Conservation (phyloP, 2,888 invertebrate genomes). For the Diabrotica balteata region DNA sequence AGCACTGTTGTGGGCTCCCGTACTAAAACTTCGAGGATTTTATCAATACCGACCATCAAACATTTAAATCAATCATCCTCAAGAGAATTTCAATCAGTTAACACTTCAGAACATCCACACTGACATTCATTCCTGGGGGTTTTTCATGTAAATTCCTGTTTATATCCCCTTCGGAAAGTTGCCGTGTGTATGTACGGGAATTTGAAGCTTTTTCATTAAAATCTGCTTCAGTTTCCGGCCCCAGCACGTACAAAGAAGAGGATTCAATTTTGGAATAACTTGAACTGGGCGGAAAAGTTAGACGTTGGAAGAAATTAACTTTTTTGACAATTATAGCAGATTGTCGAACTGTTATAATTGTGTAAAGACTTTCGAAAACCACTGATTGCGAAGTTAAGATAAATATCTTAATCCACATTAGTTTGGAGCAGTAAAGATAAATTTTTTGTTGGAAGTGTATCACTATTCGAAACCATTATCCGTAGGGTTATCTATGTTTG, state of each 20-base stretch:
- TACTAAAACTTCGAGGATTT: constrained; percentile 16
- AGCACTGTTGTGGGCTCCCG: neutral
- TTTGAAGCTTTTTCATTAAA: constrained; percentile 15
- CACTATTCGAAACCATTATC: too few species aligned
- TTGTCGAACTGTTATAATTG: neutral
- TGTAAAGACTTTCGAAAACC: too few species aligned
- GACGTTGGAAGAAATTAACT: neutral
- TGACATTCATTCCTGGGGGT: constrained; percentile 29
- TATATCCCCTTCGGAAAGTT: constrained; percentile 19
- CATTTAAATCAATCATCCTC: constrained; percentile 47
- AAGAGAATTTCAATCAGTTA: constrained; percentile 45
- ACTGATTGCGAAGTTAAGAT: too few species aligned
- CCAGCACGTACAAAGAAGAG: neutral
- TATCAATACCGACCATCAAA: constrained; percentile 44
- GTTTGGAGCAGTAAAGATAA: too few species aligned
- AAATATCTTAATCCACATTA: too few species aligned
- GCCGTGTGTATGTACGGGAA: constrained; percentile 25
- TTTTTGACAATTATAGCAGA: neutral
- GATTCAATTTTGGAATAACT: constrained; percentile 10
- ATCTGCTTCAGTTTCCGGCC: constrained; percentile 4
- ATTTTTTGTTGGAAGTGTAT: too few species aligned
- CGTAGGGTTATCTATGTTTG: too few species aligned
- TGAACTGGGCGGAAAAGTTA: neutral
- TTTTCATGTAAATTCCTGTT: constrained; percentile 32
- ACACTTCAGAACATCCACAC: constrained; percentile 39